Percentiles rank a stretch among this genome's conserved stretches.
Evolutionary conservation across 2,113 vertebrate species (phyloP).

Genomic region (Dasyurus viverrinus): DNA sequence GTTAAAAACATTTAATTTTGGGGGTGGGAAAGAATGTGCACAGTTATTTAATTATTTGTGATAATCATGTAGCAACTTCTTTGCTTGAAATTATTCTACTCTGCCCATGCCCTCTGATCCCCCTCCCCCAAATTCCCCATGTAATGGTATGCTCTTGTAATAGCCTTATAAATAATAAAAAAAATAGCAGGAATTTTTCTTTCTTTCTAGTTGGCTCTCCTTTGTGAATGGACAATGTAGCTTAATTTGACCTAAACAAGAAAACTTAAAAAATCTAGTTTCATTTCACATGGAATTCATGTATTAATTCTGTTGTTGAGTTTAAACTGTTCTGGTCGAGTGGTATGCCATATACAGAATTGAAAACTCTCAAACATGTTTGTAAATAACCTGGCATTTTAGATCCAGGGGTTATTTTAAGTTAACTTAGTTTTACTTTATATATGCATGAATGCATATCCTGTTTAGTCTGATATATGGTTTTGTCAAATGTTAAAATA

Average conservation of each 20-base stretch:
- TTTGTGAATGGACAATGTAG: slow-evolving; percentile 61
- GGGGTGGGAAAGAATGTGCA: slow-evolving; percentile 62
- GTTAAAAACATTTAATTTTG: slow-evolving; percentile 74
- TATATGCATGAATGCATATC: slow-evolving; percentile 72
- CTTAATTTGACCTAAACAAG: slow-evolving; percentile 62
- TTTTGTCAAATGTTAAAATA: slow-evolving; percentile 67
- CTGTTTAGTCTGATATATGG: slow-evolving; percentile 69
- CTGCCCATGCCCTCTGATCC: neutral
- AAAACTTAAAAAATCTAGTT: slow-evolving; percentile 67
- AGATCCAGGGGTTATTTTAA: slow-evolving; percentile 70
- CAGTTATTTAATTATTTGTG: slow-evolving; percentile 75
- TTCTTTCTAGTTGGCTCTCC: slow-evolving; percentile 51
- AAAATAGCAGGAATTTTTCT: slow-evolving; percentile 59
- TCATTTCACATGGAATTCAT: slow-evolving; percentile 58
- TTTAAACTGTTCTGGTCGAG: slow-evolving; percentile 67
- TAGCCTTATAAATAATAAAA: slow-evolving; percentile 57
- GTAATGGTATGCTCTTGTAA: slow-evolving; percentile 65
- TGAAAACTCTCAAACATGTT: slow-evolving; percentile 74
- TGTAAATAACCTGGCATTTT: slow-evolving; percentile 78
- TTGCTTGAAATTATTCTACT: slow-evolving; percentile 62
- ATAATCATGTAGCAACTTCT: slow-evolving; percentile 69
- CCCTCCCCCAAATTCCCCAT: neutral
- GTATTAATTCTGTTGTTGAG: slow-evolving; percentile 70
- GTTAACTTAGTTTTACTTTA: slow-evolving; percentile 71
- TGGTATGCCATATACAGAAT: slow-evolving; percentile 56